phyloP scores from a whole-genome alignment of 1,140 invertebrate species.

The Pseudomyrmex pallidus region DNA sequence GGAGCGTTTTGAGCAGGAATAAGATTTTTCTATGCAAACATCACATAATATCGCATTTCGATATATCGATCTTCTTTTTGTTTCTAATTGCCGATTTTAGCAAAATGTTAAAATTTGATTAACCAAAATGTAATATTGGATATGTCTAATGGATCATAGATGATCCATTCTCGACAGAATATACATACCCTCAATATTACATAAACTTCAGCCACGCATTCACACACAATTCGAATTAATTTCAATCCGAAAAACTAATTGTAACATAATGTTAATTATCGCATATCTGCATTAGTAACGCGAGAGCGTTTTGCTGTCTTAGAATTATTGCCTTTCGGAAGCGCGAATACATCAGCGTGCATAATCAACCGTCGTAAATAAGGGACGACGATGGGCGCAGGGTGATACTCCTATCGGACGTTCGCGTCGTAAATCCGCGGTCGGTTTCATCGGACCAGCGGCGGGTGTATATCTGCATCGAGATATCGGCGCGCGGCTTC shows the following conservation, averaged over 20 bases:
- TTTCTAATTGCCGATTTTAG: no score
- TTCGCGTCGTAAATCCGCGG: slow-evolving; percentile 63
- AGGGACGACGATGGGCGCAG: slow-evolving; percentile 10
- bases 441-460: slow-evolving; percentile 53
- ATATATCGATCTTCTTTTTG: no score
- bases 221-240: neutral
- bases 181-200: no score
- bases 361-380: slow-evolving; percentile 20
- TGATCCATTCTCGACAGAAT: no score
- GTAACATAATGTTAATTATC: neutral
- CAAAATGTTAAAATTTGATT: no score
- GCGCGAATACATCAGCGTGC: slow-evolving; percentile 10
- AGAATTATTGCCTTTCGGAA: slow-evolving; percentile 2
- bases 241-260: neutral
- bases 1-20: no score
- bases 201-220: no score
- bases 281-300: neutral
- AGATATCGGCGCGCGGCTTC: slow-evolving; percentile 28
- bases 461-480: slow-evolving; percentile 50
- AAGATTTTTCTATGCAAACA: no score
- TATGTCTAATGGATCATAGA: no score
- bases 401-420: slow-evolving; percentile 49
- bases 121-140: no score
- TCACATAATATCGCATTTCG: no score
- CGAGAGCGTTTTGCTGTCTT: neutral